Base-by-base conservation (phyloP, 2,797 vertebrate genomes). In the Myripristis murdjan region DNA sequence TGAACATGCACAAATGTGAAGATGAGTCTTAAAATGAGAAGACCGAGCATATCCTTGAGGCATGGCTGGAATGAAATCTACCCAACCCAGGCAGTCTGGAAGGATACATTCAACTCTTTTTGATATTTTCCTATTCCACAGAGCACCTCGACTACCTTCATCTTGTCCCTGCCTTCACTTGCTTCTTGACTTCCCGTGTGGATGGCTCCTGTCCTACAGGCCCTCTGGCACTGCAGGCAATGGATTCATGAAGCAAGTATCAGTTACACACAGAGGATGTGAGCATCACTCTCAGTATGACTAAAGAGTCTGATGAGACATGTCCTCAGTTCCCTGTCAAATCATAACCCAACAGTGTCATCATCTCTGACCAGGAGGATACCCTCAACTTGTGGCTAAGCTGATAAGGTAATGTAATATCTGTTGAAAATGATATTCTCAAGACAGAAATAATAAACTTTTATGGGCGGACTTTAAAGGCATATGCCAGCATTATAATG, bases 1-100 rank as follows among this genome's bases (percentile, higher is more conserved):
- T 84, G 77, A 91, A 92, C 88, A 87, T 89, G 89, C 89, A 92
- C 85, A 91, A 91, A 89, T 59, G 82, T 70, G 68, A 90, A 86
- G 79, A 89, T 89, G 88, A 90, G 86, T 81, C 69, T 87, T 82
- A 83, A 92, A 90, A 88, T 88, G 80, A 88, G 89, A 87, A 84
- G 80, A 75, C 71, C 86, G 65, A 77, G 72, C 69, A 81, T 75
- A 74, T 84, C 85, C 88, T 85, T 37, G 28, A 82, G 89, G 90
- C 85, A 81, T 86, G 88, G 87, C 84, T 84, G 83, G 82, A 90
- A 91, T 87, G 74, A 83, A 90, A 91, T 85, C 83, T 82, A 87
- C 82, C 79, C 78, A 63, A 70, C 46, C 69, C 61, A 86, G 79
- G 77, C 78, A 83, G 84, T 86, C 77, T 86, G 78, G 78, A 90